phyloP scores from a whole-genome alignment of 2,797 vertebrate species.

The Alca torda region DNA sequence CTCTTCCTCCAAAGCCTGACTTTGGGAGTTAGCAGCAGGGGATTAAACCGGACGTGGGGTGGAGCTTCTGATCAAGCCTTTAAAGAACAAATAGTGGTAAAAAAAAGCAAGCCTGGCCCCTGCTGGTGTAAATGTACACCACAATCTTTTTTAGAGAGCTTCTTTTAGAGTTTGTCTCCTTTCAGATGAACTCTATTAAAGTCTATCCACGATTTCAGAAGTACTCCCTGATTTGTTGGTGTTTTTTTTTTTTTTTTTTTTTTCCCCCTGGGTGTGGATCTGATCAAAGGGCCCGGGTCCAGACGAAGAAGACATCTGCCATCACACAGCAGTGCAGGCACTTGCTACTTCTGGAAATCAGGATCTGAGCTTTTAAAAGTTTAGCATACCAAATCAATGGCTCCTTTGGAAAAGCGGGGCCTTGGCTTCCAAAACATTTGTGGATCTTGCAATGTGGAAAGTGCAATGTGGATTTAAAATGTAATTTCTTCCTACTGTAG shows the following conservation, averaged over 20 bases:
- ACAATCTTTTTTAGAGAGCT: neutral
- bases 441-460: neutral
- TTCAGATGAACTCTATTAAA: neutral
- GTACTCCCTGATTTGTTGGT: neutral
- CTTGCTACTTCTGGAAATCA: neutral
- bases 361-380: neutral
- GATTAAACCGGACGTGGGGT: neutral
- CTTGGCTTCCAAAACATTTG: neutral
- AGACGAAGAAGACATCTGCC: neutral
- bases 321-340: neutral
- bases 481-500: neutral
- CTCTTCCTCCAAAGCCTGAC: neutral
- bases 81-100: neutral
- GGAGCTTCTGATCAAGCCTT: neutral
- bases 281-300: neutral
- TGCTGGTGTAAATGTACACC: neutral
- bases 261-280: neutral
- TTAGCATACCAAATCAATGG: neutral
- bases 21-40: neutral
- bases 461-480: neutral
- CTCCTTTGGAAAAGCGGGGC: neutral
- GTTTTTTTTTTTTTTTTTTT: neutral
- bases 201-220: neutral
- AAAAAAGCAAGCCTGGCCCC: conserved; percentile 42
- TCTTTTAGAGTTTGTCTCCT: neutral